A percentile compares a stretch with the other conserved stretches of the same genome.
These are phyloP conservation scores for Lucifuga dentata DNA, from an alignment of 2,113 vertebrate species.

Conservation along the genomic window DNA sequence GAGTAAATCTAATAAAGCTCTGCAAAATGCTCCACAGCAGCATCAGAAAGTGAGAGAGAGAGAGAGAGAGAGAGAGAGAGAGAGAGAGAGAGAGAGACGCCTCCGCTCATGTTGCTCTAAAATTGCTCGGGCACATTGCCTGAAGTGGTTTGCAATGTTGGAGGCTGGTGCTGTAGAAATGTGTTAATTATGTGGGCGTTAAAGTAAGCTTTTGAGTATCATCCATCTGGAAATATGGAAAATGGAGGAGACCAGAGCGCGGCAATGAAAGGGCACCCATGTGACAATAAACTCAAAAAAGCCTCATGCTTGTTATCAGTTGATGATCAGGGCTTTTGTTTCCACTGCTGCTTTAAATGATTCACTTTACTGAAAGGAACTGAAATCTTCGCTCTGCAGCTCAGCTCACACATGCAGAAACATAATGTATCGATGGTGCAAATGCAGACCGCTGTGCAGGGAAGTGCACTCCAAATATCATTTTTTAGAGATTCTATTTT, in stretches of 20 bases:
- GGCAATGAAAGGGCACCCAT: slow-evolving; percentile 4
- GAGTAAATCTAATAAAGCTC: slow-evolving; percentile 53
- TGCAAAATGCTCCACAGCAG: slow-evolving; percentile 23
- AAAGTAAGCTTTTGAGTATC: slow-evolving; percentile 47
- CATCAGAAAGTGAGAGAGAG: slow-evolving; percentile 63
- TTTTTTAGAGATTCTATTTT: not conserved
- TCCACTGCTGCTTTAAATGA: slow-evolving; percentile 17
- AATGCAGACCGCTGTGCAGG: not conserved
- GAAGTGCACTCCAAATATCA: not conserved
- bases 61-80: too few species aligned
- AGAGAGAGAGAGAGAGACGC: too few species aligned
- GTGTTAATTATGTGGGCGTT: slow-evolving; percentile 70
- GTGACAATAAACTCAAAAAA: slow-evolving; percentile 19
- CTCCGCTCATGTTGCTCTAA: slow-evolving; percentile 43
- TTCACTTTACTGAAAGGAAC: slow-evolving; percentile 5
- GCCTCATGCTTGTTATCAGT: not conserved
- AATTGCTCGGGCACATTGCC: slow-evolving; percentile 57
- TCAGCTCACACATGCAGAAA: not conserved
- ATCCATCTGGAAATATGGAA: slow-evolving; percentile 44
- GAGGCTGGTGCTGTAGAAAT: slow-evolving; percentile 53
- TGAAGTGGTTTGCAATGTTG: slow-evolving; percentile 53
- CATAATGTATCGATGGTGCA: not conserved
- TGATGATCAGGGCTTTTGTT: slow-evolving; percentile 13
- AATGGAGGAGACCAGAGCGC: slow-evolving; percentile 32
- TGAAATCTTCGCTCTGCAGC: not conserved